Evolutionary conservation across 2,888 invertebrate genomes (phyloP).

Genomic region (Neoascia interrupta): DNA sequence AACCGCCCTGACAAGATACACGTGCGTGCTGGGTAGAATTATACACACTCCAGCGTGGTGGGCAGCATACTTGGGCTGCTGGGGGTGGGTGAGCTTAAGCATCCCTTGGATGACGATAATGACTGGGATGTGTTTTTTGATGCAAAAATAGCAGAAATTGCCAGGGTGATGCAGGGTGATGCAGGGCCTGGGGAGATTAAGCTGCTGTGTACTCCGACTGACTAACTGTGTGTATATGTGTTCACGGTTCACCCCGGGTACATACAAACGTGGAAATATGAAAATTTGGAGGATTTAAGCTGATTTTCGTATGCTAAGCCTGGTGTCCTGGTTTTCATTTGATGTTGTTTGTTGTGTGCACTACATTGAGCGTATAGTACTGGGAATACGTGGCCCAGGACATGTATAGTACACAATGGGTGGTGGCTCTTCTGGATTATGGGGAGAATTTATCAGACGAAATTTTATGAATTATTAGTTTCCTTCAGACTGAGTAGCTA

Average conservation of each 20-base stretch:
- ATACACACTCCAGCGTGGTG: slow-evolving; percentile 9
- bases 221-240: too few relatives aligned
- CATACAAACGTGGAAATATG: slow-evolving; percentile 37
- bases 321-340: slow-evolving; percentile 57
- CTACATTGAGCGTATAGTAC: slow-evolving; percentile 18
- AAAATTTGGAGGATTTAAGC: slow-evolving; percentile 43
- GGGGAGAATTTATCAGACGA: slow-evolving; percentile 40
- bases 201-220: too few relatives aligned
- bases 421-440: neutral
- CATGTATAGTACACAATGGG: slow-evolving; percentile 4
- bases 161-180: slow-evolving; percentile 6
- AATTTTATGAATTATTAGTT: slow-evolving; percentile 46
- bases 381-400: slow-evolving; percentile 28
- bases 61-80: slow-evolving; percentile 1
- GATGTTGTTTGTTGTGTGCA: slow-evolving; percentile 27
- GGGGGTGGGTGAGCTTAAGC: neutral
- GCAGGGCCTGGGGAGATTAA: neutral
- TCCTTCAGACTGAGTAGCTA: slow-evolving; percentile 28
- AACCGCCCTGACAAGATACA: slow-evolving; percentile 45
- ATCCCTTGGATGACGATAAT: slow-evolving; percentile 18
- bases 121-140: slow-evolving; percentile 18
- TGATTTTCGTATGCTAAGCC: slow-evolving; percentile 27
- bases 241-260: too few relatives aligned
- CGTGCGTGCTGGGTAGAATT: slow-evolving; percentile 32
- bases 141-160: slow-evolving; percentile 20